These are phyloP conservation scores for Lomographa bimaculata DNA, from an alignment of 2,888 invertebrate genomes.

Conservation along the genomic window DNA sequence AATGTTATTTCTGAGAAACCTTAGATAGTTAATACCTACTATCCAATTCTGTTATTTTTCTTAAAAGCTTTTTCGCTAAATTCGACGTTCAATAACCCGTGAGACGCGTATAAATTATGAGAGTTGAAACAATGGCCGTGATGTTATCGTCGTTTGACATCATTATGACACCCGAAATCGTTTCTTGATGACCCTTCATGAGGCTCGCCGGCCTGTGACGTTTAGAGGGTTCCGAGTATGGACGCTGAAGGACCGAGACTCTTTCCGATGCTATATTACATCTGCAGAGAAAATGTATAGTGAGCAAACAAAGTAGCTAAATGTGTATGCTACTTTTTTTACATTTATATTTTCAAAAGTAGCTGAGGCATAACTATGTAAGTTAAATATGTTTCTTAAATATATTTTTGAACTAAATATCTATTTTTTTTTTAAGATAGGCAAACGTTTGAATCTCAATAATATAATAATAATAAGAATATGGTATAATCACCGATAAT, in stretches of 20 bases:
- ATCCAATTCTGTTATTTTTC: no score
- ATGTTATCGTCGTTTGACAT: slow-evolving; percentile 20
- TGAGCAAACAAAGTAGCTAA: not conserved
- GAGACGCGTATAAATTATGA: slow-evolving; percentile 5
- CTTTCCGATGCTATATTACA: slow-evolving; percentile 15
- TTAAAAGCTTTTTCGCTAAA: slow-evolving; percentile 1
- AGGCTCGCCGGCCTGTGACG: slow-evolving; percentile 6
- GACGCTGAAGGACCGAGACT: slow-evolving; percentile 8
- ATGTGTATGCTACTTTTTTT: no score
- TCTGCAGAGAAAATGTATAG: slow-evolving; percentile 2
- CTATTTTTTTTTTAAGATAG: no score
- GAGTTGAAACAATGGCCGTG: slow-evolving; percentile 11
- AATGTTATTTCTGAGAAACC: no score
- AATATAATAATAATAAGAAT: no score
- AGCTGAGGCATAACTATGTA: no score
- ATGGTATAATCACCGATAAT: no score
- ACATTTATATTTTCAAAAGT: no score
- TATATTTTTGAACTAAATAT: no score
- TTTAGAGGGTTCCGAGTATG: slow-evolving; percentile 12
- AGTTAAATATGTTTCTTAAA: no score
- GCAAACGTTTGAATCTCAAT: no score
- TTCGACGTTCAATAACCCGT: slow-evolving; percentile 3
- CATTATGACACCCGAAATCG: slow-evolving; percentile 26
- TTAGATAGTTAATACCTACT: no score
- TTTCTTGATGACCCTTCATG: slow-evolving; percentile 27